These are phyloP conservation scores for Procambarus virginalis DNA, from an alignment of 1,140 invertebrate species.

Conservation along the genomic window DNA sequence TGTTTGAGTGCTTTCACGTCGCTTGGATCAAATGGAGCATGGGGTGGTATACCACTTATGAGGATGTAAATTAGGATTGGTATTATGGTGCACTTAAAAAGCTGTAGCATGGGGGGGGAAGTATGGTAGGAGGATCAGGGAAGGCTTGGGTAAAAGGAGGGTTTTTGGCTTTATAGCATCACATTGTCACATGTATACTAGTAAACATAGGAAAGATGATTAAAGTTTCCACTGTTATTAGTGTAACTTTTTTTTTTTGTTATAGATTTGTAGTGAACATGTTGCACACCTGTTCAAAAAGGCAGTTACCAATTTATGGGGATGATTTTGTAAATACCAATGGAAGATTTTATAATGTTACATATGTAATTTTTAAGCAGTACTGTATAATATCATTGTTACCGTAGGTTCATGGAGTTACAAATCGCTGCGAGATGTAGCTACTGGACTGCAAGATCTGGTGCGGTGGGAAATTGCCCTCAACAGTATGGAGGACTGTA, in stretches of 20 bases:
- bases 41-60: constrained; percentile 39
- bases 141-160: too few relatives aligned
- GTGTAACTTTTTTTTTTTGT: too few relatives aligned
- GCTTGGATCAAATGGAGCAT: constrained; percentile 66
- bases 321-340: too few relatives aligned
- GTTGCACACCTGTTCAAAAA: too few relatives aligned
- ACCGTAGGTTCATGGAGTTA: constrained; percentile 62
- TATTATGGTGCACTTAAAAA: not conserved
- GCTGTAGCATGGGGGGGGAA: not conserved
- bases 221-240: not conserved
- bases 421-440: constrained; percentile 61
- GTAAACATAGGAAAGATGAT: not conserved
- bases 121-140: not conserved
- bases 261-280: too few relatives aligned
- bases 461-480: constrained; percentile 70
- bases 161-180: too few relatives aligned
- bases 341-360: too few relatives aligned
- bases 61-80: not conserved
- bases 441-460: constrained; percentile 62
- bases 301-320: too few relatives aligned
- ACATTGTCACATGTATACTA: too few relatives aligned
- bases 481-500: constrained; percentile 69
- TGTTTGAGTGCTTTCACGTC: constrained; percentile 66
- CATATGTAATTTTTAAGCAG: too few relatives aligned
- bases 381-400: not conserved